Percentiles rank a stretch among this genome's conserved stretches.
Evolutionary conservation across 1,140 invertebrate genomes (phyloP).

Genomic region (Drosophila tsacasi): DNA sequence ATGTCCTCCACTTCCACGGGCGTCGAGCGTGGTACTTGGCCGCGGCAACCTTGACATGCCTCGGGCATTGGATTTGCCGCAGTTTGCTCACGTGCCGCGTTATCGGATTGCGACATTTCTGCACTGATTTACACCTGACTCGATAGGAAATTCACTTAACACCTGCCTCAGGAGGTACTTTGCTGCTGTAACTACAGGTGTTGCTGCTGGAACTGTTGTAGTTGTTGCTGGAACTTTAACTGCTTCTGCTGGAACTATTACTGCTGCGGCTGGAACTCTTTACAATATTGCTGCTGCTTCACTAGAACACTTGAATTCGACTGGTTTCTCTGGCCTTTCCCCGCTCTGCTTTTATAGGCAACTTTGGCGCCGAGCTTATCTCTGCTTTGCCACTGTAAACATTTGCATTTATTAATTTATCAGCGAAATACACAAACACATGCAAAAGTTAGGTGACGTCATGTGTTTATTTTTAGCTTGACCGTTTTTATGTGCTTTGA

Average conservation of each 20-base stretch:
- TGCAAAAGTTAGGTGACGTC: conserved; percentile 2
- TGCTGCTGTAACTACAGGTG: conserved; percentile 13
- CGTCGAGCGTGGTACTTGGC: conserved; percentile 42
- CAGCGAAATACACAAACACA: conserved; percentile 8
- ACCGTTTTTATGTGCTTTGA: not conserved
- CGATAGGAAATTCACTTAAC: conserved; percentile 47
- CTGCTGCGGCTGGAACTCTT: conserved; percentile 2
- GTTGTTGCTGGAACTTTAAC: not conserved
- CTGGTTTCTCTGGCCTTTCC: conserved; percentile 5
- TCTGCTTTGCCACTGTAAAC: conserved; percentile 16
- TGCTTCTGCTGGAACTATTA: conserved; percentile 1
- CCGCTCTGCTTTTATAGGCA: conserved; percentile 30
- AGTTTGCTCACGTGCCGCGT: conserved; percentile 24
- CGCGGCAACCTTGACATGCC: conserved; percentile 55
- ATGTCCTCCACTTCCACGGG: conserved; percentile 65
- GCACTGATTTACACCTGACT: conserved; percentile 39
- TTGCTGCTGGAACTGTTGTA: not conserved
- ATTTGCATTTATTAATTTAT: conserved; percentile 26
- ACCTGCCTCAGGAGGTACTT: conserved; percentile 5
- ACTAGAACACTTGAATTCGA: conserved; percentile 29
- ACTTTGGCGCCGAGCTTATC: conserved; percentile 43
- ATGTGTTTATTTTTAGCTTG: conserved; percentile 28
- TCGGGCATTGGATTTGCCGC: conserved; percentile 26
- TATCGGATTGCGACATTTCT: conserved; percentile 63
- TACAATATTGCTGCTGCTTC: conserved; percentile 18